Evolutionary conservation across 1,140 invertebrate species (phyloP).

Genomic region (Sycophaga agraensis): DNA sequence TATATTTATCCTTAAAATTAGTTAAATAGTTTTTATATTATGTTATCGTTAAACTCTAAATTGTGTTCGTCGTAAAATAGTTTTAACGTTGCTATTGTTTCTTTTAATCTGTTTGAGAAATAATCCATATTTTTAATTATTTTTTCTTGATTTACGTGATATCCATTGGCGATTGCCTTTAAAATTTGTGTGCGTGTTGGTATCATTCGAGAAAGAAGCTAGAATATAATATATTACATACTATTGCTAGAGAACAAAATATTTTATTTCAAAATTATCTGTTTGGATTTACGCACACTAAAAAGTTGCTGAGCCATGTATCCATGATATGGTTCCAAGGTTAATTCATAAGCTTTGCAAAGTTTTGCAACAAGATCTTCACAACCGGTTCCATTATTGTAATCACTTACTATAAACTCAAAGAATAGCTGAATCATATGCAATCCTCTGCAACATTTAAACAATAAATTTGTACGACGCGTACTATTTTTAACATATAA

Average conservation of each 20-base stretch:
- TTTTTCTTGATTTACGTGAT: conserved; percentile 39
- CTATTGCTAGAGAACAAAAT: background rate
- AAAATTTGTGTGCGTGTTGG: conserved; percentile 50
- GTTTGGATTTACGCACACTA: conserved; percentile 56
- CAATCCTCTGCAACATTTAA: conserved; percentile 58
- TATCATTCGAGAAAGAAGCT: conserved; percentile 50
- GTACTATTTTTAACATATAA: no score
- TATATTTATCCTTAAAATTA: no score
- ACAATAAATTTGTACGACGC: background rate
- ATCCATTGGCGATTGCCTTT: conserved; percentile 39
- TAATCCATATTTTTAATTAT: conserved; percentile 39
- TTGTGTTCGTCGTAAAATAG: conserved; percentile 43
- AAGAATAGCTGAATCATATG: conserved; percentile 65
- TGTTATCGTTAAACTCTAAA: background rate
- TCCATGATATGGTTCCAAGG: conserved; percentile 66
- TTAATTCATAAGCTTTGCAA: conserved; percentile 64
- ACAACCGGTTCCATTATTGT: conserved; percentile 47
- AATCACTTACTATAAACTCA: conserved; percentile 60
- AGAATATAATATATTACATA: no score
- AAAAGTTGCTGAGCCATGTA: conserved; percentile 70
- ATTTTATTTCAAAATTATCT: background rate
- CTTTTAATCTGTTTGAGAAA: conserved; percentile 39
- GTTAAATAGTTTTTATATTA: no score
- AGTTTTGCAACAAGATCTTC: conserved; percentile 62
- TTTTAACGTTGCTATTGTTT: conserved; percentile 39